These are phyloP conservation scores for Ochotona princeps DNA, from an alignment of 2,113 vertebrate species.

Conservation along the genomic window DNA sequence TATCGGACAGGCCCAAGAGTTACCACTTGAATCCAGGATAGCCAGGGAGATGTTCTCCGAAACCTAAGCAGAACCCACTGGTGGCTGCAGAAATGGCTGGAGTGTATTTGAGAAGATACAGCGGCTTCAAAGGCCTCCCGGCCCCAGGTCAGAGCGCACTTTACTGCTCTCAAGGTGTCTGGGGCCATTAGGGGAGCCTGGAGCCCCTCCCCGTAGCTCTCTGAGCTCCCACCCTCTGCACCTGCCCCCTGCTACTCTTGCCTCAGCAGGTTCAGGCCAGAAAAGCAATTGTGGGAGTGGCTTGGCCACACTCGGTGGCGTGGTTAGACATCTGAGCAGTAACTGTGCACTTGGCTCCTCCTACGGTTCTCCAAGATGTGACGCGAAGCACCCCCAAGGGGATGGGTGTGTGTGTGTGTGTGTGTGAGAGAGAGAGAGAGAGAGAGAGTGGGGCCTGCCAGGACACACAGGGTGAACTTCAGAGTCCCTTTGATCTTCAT, in stretches of 20 bases:
- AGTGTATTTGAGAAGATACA: no score
- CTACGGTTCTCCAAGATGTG: neutral
- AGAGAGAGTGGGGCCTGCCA: neutral
- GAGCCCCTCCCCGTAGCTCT: neutral
- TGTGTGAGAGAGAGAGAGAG: no score
- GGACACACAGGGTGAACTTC: neutral
- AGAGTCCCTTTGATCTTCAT: conserved; percentile 61
- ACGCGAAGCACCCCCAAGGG: no score
- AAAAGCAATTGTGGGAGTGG: neutral
- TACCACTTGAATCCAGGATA: neutral
- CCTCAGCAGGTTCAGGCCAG: neutral
- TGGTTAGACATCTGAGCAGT: neutral
- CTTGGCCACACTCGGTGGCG: no score
- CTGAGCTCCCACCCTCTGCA: neutral
- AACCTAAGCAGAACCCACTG: neutral
- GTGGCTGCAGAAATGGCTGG: neutral
- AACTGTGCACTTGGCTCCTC: rapidly evolving
- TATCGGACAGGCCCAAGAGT: neutral
- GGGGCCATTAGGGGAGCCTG: neutral
- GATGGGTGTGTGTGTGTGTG: no score
- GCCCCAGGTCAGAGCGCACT: no score
- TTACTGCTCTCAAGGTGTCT: neutral
- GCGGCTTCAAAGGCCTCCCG: neutral
- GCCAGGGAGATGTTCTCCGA: neutral
- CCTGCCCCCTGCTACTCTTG: neutral